Conservation (phyloP, 2,113 vertebrate species). For the Helogale parvula region DNA sequence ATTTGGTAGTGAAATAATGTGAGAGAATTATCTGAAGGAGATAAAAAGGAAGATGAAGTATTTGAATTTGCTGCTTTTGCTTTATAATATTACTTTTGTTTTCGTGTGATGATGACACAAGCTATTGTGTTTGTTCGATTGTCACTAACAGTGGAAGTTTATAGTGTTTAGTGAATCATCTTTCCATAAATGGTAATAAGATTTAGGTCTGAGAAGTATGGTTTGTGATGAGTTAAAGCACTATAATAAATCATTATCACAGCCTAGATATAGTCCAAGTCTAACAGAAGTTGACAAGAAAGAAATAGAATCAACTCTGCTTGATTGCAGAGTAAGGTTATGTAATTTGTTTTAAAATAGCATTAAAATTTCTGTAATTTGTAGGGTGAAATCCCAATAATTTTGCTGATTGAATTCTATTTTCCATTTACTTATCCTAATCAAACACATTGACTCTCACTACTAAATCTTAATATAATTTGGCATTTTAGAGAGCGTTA, state of each 20-base stretch:
- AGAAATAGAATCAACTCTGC: slow-evolving; percentile 59
- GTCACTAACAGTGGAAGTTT: background rate
- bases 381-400: slow-evolving; percentile 68
- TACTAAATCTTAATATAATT: slow-evolving; percentile 71
- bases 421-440: slow-evolving; percentile 75
- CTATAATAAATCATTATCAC: slow-evolving; percentile 50
- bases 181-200: background rate
- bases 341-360: slow-evolving; percentile 71
- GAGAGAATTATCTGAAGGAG: background rate
- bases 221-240: slow-evolving; percentile 32
- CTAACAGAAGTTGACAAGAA: slow-evolving; percentile 58
- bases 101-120: background rate
- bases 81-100: slow-evolving; percentile 4
- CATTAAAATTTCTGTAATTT: slow-evolving; percentile 68
- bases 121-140: background rate
- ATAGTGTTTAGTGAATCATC: background rate
- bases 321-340: slow-evolving; percentile 68
- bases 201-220: background rate
- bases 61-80: background rate
- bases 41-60: background rate
- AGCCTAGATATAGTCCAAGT: slow-evolving; percentile 28
- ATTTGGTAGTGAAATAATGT: background rate
- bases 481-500: slow-evolving; percentile 57
- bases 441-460: slow-evolving; percentile 68
- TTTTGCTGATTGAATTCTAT: slow-evolving; percentile 73